Evolutionary conservation across 2,113 vertebrate genomes (phyloP), one percentile per base, ranked within the genome.

Genomic region (Psephotus haematonotus): DNA sequence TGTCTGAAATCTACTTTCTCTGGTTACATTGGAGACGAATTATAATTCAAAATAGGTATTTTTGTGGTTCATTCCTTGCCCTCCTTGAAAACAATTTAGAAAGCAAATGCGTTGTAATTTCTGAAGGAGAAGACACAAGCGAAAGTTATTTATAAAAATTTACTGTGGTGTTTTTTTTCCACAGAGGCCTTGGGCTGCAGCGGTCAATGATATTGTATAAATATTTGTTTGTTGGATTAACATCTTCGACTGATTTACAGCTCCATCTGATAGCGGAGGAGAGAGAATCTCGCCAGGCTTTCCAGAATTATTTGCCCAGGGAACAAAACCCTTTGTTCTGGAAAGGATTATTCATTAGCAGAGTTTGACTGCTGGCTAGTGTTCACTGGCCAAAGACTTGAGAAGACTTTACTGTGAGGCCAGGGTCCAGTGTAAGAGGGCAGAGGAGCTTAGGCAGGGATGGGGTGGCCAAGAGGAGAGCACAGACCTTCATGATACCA

Each of bases 191-290:
- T 90, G 69, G 60, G 35, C 35, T 93, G 71, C 39, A 92, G 37
- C 0, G 0, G 84, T 82, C 84, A 94, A 67, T 71, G 55, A 28
- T 39, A n/a, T 7, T 78, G 19, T 52, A 78, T 78, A 96, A 96
- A 90, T 94, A 95, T 95, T 87, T 93, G 71, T 95, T 93, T 96
- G 63, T 77, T 11, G 0, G 63, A 74, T 92, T 95, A 92, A 87
- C 82, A 44, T 93, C 71, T 90, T 77, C 1, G 1, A 47, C 60
- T 94, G 59, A 78, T 86, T 96, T 94, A 50, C 82, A 93, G 46
- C 50, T 33, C 59, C 4, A 2, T 71, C 78, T 81, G 35, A 86
- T 20, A 62, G 47, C 2, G n/a, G 31, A 80, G 20, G 41, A 85
- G 20, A 71, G 7, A 19, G 78, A 90, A 24, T 47, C 33, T 91